Conservation (phyloP, 2,888 invertebrate species). For the Leucozona laternaria region DNA sequence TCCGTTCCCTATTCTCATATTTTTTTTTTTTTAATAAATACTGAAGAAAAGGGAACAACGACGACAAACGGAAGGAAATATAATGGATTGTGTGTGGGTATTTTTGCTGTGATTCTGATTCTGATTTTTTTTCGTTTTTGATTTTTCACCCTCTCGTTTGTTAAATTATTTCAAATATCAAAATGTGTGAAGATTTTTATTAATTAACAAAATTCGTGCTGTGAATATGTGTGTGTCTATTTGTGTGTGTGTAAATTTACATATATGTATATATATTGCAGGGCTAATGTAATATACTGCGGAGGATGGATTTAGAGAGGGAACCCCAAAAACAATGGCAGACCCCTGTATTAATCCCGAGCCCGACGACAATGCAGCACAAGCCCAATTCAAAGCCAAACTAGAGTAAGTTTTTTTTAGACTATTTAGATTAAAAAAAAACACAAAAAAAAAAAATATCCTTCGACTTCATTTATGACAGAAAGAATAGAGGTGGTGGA, state of each 20-base stretch:
- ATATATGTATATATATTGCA: slow-evolving; percentile 44
- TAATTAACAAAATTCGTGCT: slow-evolving; percentile 35
- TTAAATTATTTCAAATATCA: slow-evolving; percentile 33
- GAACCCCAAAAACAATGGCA: slow-evolving; percentile 68
- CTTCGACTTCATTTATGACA: slow-evolving; percentile 11
- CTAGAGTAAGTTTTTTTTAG: slow-evolving; percentile 62
- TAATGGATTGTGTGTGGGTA: slow-evolving; percentile 65
- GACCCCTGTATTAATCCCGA: slow-evolving; percentile 61
- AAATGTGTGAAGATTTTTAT: slow-evolving; percentile 47
- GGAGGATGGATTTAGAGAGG: slow-evolving; percentile 65
- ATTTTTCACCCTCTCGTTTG: slow-evolving; percentile 56
- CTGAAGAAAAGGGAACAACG: slow-evolving; percentile 35
- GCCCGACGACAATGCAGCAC: slow-evolving; percentile 47
- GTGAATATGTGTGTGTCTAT: slow-evolving; percentile 29
- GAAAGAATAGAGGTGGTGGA: slow-evolving; percentile 3
- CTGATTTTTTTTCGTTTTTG: slow-evolving; percentile 22
- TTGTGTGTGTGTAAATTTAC: slow-evolving; percentile 33
- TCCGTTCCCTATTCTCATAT: slow-evolving; percentile 15
- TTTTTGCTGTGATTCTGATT: slow-evolving; percentile 58
- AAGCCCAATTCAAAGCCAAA: slow-evolving; percentile 37
- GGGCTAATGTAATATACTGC: slow-evolving; percentile 51
- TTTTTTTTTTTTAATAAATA: slow-evolving; percentile 19
- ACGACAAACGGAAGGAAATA: slow-evolving; percentile 37
- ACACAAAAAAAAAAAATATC: not conserved
- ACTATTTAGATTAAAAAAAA: slow-evolving; percentile 20